Percentiles rank a stretch among this genome's conserved stretches.
phyloP scores from a whole-genome alignment of 2,797 vertebrate species.

The Enteromius viviparus region DNA sequence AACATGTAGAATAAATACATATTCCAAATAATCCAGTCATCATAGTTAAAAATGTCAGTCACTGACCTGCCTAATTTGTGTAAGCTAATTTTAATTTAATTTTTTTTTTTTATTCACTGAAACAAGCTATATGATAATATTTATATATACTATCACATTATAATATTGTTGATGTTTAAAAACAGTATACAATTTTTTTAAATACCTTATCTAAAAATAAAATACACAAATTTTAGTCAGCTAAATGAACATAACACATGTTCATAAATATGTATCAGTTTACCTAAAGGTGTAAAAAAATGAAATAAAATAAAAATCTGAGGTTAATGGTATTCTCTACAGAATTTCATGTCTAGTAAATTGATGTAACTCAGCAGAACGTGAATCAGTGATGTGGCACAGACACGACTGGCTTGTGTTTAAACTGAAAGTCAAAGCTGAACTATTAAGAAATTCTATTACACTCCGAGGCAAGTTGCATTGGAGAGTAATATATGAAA shows the following conservation, averaged over 20 bases:
- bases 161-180: not conserved
- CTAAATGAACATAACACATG: not conserved
- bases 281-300: not conserved
- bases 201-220: not conserved
- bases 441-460: slow-evolving; percentile 57
- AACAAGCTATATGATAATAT: not conserved
- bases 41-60: not conserved
- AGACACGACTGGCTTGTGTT: slow-evolving; percentile 28
- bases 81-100: not conserved
- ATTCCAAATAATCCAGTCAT: not conserved
- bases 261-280: not conserved
- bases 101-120: not conserved
- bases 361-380: slow-evolving; percentile 27
- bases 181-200: not conserved
- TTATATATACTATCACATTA: too few relatives aligned
- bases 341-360: slow-evolving; percentile 2
- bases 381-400: slow-evolving; percentile 39
- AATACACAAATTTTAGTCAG: not conserved
- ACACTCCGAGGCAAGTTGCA: slow-evolving; percentile 51
- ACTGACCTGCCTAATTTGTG: not conserved
- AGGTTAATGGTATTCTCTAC: not conserved
- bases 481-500: not conserved
- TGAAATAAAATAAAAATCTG: not conserved
- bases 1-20: not conserved
- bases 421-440: slow-evolving; percentile 46